A percentile compares a stretch with the other conserved stretches of the same genome.
These are phyloP conservation scores for Psittacula cyanocephala DNA, from an alignment of 2,113 vertebrate genomes.

Conservation along the genomic window DNA sequence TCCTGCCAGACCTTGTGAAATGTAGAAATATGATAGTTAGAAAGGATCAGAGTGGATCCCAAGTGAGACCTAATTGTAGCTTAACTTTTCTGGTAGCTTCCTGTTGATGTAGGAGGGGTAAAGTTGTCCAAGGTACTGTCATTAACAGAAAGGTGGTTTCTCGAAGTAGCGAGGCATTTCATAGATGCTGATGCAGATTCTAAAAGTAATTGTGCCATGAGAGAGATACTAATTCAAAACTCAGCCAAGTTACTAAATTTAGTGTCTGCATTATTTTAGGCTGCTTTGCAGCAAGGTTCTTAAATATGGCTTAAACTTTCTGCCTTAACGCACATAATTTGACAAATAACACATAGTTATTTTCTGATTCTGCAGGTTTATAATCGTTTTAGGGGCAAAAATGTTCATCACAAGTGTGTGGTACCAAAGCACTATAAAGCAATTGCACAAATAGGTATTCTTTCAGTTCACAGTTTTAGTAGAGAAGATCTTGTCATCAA, in stretches of 20 bases:
- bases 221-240: background rate
- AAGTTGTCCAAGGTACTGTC: constrained; percentile 32
- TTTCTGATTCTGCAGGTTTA: background rate
- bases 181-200: background rate
- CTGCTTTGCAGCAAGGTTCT: background rate
- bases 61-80: constrained; percentile 20
- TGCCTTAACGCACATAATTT: background rate
- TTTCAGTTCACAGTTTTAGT: background rate
- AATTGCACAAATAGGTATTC: background rate
- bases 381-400: background rate
- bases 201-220: background rate
- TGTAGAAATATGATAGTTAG: background rate
- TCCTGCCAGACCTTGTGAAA: background rate
- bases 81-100: constrained; percentile 2
- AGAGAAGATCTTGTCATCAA: background rate
- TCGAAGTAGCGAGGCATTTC: background rate
- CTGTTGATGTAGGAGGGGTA: background rate
- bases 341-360: background rate
- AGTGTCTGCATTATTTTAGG: constrained; percentile 14
- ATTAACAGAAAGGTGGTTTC: background rate
- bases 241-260: constrained; percentile 1
- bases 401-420: rapidly evolving
- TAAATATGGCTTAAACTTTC: background rate
- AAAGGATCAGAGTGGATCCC: background rate
- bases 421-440: background rate